Percentiles rank a stretch among this genome's conserved stretches.
Evolutionary conservation across 2,797 vertebrate species (phyloP).

Genomic region (Thaleichthys pacificus): DNA sequence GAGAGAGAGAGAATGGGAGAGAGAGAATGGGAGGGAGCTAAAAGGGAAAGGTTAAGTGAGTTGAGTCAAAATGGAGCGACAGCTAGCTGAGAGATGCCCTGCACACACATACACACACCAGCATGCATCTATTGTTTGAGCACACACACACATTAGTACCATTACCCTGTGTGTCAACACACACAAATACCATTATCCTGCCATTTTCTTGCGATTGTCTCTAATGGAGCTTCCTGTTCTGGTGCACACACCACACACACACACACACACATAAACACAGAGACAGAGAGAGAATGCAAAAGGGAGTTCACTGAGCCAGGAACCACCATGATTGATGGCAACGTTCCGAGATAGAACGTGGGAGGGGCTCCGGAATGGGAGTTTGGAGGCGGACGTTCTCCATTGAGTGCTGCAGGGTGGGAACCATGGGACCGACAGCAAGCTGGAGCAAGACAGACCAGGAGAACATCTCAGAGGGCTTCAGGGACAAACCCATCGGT

Average conservation of each 20-base stretch:
- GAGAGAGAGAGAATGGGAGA: neutral
- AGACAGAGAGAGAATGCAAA: conserved; percentile 58
- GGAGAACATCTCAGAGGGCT: conserved; percentile 20
- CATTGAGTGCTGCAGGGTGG: conserved; percentile 50
- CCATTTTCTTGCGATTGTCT: neutral
- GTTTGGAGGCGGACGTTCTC: conserved; percentile 66
- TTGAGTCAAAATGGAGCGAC: too few species aligned
- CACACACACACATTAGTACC: neutral
- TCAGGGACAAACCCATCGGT: neutral
- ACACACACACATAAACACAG: conserved; percentile 38
- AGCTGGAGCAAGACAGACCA: neutral
- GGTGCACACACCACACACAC: neutral
- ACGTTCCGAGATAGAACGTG: conserved; percentile 62
- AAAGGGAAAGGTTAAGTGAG: neutral
- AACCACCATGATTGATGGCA: conserved; percentile 73
- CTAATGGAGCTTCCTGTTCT: neutral
- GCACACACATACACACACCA: conserved; percentile 11
- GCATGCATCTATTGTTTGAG: conserved; percentile 14
- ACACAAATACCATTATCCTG: conserved; percentile 4
- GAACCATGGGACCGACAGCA: conserved; percentile 46
- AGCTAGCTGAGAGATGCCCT: too few species aligned
- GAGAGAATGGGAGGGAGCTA: neutral
- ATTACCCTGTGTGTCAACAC: neutral
- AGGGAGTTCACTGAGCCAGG: conserved; percentile 65
- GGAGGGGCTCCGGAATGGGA: conserved; percentile 62